phyloP scores from a whole-genome alignment of 2,888 invertebrate species.

The Oligia strigilis region DNA sequence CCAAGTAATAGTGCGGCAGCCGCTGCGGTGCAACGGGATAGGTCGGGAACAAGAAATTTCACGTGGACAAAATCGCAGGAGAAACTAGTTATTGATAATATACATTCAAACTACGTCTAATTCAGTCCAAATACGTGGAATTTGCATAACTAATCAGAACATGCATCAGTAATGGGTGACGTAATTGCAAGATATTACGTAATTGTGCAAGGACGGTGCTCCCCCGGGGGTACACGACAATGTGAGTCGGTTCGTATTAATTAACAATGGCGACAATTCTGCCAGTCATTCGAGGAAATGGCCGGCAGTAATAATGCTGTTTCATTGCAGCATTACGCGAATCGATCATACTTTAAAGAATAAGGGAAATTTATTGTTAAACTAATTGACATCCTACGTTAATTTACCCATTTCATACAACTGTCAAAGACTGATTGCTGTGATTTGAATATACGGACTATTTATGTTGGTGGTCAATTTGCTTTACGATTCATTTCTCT shows the following conservation, averaged over 20 bases:
- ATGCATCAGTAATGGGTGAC: conserved; percentile 37
- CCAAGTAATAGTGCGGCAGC: too few species aligned
- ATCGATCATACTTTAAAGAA: conserved; percentile 17
- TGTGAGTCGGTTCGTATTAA: conserved; percentile 44
- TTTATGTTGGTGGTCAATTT: background rate
- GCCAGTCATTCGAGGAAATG: conserved; percentile 50
- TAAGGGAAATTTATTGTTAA: background rate
- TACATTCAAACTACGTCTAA: background rate
- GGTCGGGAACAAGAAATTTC: background rate
- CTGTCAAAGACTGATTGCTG: background rate
- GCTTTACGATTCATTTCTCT: background rate
- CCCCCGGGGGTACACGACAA: conserved; percentile 30
- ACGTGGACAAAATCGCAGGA: background rate
- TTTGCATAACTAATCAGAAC: conserved; percentile 49
- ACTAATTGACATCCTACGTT: background rate
- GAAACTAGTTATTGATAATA: background rate
- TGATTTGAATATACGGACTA: background rate
- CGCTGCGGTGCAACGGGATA: background rate
- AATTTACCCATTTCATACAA: background rate
- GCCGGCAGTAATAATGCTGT: conserved; percentile 21
- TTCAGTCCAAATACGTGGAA: conserved; percentile 17
- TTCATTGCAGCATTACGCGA: conserved; percentile 23
- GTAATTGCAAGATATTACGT: conserved; percentile 45
- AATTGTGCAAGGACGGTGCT: conserved; percentile 23
- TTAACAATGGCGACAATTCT: conserved; percentile 42